phyloP scores from a whole-genome alignment of 2,797 vertebrate genomes.

The Margarornis squamiger region DNA sequence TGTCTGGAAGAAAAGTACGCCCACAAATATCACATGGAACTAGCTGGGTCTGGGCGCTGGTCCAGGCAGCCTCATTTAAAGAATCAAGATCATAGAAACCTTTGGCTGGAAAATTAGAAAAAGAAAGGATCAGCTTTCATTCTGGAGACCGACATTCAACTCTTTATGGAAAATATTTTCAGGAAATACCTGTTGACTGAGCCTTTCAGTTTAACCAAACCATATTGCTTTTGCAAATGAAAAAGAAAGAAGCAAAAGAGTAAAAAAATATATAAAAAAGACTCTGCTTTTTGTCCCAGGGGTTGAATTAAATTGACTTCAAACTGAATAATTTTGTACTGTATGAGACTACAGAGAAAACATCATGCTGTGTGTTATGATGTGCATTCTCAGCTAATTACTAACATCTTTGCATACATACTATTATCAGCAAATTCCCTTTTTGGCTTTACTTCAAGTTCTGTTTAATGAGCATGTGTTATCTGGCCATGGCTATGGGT shows the following conservation, averaged over 20 bases:
- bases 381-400: slow-evolving; percentile 72
- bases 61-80: slow-evolving; percentile 81
- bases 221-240: slow-evolving; percentile 63
- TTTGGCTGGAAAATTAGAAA: slow-evolving; percentile 78
- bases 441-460: slow-evolving; percentile 61
- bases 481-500: slow-evolving; percentile 34
- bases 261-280: slow-evolving; percentile 27
- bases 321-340: slow-evolving; percentile 55
- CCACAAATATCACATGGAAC: slow-evolving; percentile 80
- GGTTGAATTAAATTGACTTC: slow-evolving; percentile 67
- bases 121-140: slow-evolving; percentile 75
- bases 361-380: slow-evolving; percentile 44
- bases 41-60: slow-evolving; percentile 77
- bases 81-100: slow-evolving; percentile 80
- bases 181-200: slow-evolving; percentile 83
- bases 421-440: slow-evolving; percentile 63
- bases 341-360: slow-evolving; percentile 45
- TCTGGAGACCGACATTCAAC: slow-evolving; percentile 66
- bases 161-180: slow-evolving; percentile 78
- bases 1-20: slow-evolving; percentile 82
- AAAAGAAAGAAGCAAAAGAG: slow-evolving; percentile 12
- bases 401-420: slow-evolving; percentile 70
- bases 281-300: slow-evolving; percentile 55
- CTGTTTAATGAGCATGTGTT: slow-evolving; percentile 52
- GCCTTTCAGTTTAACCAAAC: slow-evolving; percentile 74